These are phyloP conservation scores for Drosophila sechellia DNA, from an alignment of 1,140 invertebrate genomes.

Conservation along the genomic window DNA sequence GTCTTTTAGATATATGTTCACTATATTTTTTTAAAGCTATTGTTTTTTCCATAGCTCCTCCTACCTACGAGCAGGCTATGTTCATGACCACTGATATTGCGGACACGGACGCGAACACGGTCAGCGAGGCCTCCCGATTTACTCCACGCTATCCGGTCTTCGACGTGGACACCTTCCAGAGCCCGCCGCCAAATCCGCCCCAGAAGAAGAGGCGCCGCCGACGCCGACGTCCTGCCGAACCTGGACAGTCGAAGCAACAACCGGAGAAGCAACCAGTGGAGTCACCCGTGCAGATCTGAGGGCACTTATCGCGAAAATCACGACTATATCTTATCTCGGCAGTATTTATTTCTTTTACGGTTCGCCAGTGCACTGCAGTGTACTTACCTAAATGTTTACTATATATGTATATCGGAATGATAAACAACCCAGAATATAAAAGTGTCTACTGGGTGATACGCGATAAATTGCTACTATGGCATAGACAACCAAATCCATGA, in stretches of 20 bases:
- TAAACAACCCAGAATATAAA: slow-evolving; percentile 50
- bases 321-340: slow-evolving; percentile 62
- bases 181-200: slow-evolving; percentile 71
- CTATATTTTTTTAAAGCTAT: not conserved
- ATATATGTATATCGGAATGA: slow-evolving; percentile 14
- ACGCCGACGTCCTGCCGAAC: slow-evolving; percentile 48
- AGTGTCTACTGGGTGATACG: slow-evolving; percentile 26
- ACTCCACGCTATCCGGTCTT: slow-evolving; percentile 79
- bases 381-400: slow-evolving; percentile 35
- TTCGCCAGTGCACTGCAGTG: slow-evolving; percentile 30
- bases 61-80: slow-evolving; percentile 79
- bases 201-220: slow-evolving; percentile 62
- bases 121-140: slow-evolving; percentile 65
- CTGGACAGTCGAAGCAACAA: slow-evolving; percentile 16
- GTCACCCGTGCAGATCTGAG: slow-evolving; percentile 72
- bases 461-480: slow-evolving; percentile 26
- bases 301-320: slow-evolving; percentile 16
- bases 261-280: slow-evolving; percentile 60
- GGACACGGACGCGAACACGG: slow-evolving; percentile 75
- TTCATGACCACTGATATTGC: slow-evolving; percentile 80
- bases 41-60: slow-evolving; percentile 56
- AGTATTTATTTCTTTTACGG: slow-evolving; percentile 54
- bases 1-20: not conserved
- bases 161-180: slow-evolving; percentile 73
- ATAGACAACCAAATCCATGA: not conserved